Evolutionary conservation across 2,113 vertebrate species (phyloP).

Genomic region (Hepsetus odoe): DNA sequence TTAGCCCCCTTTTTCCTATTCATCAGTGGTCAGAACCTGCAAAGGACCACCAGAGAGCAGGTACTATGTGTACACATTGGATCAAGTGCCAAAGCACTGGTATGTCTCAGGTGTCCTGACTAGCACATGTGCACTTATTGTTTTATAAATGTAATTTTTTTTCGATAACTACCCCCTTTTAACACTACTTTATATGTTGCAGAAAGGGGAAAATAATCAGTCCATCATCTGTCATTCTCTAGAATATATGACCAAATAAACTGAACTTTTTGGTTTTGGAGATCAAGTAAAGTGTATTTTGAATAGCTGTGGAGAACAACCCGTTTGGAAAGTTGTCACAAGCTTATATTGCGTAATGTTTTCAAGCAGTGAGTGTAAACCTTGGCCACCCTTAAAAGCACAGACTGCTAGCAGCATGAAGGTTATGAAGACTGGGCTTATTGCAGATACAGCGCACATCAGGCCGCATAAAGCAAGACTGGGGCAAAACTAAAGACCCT

Average conservation of each 20-base stretch:
- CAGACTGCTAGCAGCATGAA: constrained; percentile 29
- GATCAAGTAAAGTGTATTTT: constrained; percentile 56
- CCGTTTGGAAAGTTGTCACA: constrained; percentile 43
- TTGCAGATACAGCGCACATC: constrained; percentile 12
- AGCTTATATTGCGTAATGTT: constrained; percentile 53
- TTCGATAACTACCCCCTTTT: no score
- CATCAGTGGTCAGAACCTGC: no score
- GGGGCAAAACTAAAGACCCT: constrained; percentile 54
- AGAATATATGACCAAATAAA: neutral
- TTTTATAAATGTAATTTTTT: no score
- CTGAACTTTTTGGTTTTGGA: constrained; percentile 45
- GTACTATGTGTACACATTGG: no score
- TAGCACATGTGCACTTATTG: no score
- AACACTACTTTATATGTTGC: no score
- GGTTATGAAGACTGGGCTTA: constrained; percentile 1
- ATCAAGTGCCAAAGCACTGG: no score
- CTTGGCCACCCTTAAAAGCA: constrained; percentile 18
- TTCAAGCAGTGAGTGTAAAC: constrained; percentile 47
- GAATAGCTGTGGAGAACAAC: constrained; percentile 49
- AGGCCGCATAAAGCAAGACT: neutral
- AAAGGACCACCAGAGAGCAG: no score
- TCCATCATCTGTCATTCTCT: no score
- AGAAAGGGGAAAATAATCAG: no score
- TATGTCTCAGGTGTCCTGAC: no score
- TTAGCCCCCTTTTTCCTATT: no score